phyloP scores from a whole-genome alignment of 2,888 invertebrate genomes.

The Sylvicola cinctus region DNA sequence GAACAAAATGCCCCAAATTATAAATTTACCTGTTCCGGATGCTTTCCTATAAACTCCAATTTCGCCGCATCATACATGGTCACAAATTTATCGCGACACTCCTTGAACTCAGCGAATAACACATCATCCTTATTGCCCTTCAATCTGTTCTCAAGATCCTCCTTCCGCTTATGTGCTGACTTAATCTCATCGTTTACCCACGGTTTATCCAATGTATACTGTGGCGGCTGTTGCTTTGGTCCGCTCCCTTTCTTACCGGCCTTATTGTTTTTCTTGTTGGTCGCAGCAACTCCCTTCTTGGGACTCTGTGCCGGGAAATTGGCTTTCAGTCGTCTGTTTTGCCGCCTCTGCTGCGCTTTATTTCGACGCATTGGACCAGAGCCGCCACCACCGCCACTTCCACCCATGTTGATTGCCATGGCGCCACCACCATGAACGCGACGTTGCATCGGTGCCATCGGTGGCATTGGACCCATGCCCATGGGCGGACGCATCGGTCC shows the following conservation, averaged over 20 bases:
- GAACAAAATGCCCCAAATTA: no score
- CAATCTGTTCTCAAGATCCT: constrained; percentile 28
- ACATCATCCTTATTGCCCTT: constrained; percentile 28
- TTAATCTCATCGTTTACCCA: constrained; percentile 36
- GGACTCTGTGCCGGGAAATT: constrained; percentile 2
- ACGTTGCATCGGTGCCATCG: constrained; percentile 7
- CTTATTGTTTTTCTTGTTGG: constrained; percentile 4
- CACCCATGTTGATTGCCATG: no score
- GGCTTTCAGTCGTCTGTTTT: constrained; percentile 5
- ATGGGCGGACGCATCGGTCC: constrained; percentile 8
- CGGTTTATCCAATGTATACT: constrained; percentile 29
- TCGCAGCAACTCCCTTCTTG: constrained; percentile 1
- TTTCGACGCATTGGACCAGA: constrained; percentile 7
- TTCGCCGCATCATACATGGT: constrained; percentile 32
- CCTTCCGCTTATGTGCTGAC: constrained; percentile 30
- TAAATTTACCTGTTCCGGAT: no score
- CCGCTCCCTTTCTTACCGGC: background rate
- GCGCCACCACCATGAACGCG: no score
- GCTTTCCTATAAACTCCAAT: no score
- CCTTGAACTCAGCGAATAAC: constrained; percentile 33
- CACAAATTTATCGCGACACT: constrained; percentile 34
- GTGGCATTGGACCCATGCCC: constrained; percentile 5
- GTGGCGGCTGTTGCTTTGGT: constrained; percentile 12
- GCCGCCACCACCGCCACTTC: constrained; percentile 2
- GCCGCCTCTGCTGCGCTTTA: constrained; percentile 3